Evolutionary conservation across 1,140 invertebrate genomes (phyloP).

Genomic region (Ostrea edulis): DNA sequence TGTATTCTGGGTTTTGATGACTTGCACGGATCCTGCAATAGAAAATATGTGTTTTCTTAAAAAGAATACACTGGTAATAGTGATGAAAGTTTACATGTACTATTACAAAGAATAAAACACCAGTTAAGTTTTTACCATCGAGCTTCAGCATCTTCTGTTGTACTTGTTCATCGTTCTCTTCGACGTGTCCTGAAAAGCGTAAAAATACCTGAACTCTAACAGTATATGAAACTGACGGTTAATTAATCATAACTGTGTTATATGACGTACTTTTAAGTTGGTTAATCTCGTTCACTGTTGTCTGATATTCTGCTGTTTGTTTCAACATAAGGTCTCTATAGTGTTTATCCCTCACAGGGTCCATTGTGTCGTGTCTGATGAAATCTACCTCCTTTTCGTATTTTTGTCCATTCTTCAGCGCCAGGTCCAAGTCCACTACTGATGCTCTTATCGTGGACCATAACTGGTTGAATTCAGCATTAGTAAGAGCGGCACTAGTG

Average conservation of each 20-base stretch:
- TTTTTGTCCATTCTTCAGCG: not conserved
- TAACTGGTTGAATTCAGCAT: not conserved
- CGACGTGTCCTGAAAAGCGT: too few species aligned
- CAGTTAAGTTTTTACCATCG: too few species aligned
- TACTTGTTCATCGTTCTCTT: too few species aligned
- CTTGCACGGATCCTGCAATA: not conserved
- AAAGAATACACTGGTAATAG: too few species aligned
- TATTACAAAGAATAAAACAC: too few species aligned
- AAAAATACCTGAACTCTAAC: too few species aligned
- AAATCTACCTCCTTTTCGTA: conserved; percentile 26
- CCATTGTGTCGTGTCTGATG: conserved; percentile 12
- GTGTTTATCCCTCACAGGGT: not conserved
- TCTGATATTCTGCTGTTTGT: not conserved
- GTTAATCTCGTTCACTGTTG: not conserved
- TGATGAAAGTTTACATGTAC: too few species aligned
- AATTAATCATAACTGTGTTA: too few species aligned
- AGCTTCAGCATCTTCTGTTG: too few species aligned
- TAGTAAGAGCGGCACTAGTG: not conserved
- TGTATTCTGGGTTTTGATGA: not conserved
- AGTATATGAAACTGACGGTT: too few species aligned
- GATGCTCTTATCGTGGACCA: not conserved
- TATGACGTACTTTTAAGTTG: not conserved
- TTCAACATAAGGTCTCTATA: not conserved
- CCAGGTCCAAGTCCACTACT: not conserved
- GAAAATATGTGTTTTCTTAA: not conserved